These are phyloP conservation scores for Halocynthia roretzi DNA, from an alignment of 23 tunicate genomes.

Conservation along the genomic window DNA sequence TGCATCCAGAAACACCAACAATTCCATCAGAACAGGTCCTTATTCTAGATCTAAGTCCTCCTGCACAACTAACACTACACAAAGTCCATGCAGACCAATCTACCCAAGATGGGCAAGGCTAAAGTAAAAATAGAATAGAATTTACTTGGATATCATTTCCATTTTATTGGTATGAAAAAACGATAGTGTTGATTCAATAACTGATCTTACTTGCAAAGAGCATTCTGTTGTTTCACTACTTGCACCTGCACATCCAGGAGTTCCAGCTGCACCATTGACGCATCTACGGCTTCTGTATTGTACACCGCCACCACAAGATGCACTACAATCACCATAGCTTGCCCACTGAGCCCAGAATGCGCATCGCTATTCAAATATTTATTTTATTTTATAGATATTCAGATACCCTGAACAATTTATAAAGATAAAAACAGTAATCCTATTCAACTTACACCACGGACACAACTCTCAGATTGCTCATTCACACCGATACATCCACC, in stretches of 20 bases:
- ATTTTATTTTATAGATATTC: background rate
- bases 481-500: slow-evolving; percentile 2
- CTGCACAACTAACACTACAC: slow-evolving; percentile 24
- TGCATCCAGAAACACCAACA: slow-evolving; percentile 17
- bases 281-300: slow-evolving; percentile 41
- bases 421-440: background rate
- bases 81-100: slow-evolving; percentile 16
- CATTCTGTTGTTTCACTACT: slow-evolving; percentile 30
- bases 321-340: slow-evolving; percentile 39
- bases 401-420: background rate
- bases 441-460: background rate
- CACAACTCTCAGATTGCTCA: background rate
- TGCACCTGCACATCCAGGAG: slow-evolving; percentile 58
- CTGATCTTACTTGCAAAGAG: slow-evolving; percentile 17
- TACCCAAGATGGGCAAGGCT: slow-evolving; percentile 11
- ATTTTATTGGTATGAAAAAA: no score
- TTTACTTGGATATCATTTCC: no score
- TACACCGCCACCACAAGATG: slow-evolving; percentile 66
- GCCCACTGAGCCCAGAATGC: slow-evolving; percentile 85
- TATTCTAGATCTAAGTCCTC: background rate
- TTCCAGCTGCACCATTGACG: slow-evolving; percentile 54
- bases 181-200: no score
- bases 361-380: slow-evolving; percentile 34
- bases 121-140: no score
- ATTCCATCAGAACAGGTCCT: slow-evolving; percentile 10